phyloP scores from a whole-genome alignment of 1,140 invertebrate genomes.

The Procambarus virginalis region DNA sequence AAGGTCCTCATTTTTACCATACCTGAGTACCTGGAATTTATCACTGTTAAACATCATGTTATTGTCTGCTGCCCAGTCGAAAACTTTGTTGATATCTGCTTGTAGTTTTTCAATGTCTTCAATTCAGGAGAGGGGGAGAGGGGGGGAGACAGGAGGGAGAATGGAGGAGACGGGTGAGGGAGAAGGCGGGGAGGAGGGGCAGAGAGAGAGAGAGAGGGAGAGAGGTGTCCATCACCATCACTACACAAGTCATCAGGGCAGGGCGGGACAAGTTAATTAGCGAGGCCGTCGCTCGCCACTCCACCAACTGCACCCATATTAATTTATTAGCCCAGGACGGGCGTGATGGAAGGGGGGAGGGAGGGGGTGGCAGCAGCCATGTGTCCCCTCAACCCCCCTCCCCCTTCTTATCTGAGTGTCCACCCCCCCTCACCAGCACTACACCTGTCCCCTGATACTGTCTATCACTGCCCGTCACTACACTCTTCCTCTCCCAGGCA shows the following conservation, averaged over 20 bases:
- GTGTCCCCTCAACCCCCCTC: not conserved
- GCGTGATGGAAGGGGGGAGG: not conserved
- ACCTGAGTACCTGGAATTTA: no score
- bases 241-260: constrained; percentile 5
- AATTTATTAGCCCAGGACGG: not conserved
- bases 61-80: no score
- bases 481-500: no score
- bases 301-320: not conserved
- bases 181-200: not conserved
- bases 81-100: no score
- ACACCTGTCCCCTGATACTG: not conserved
- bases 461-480: no score
- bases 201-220: not conserved
- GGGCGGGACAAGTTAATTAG: constrained; percentile 30
- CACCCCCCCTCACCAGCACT: not conserved
- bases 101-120: no score
- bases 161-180: not conserved
- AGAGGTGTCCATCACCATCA: constrained; percentile 5
- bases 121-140: not conserved
- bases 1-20: no score
- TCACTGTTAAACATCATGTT: no score
- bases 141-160: not conserved
- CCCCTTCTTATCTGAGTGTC: not conserved
- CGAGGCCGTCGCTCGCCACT: not conserved
- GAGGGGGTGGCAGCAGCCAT: not conserved